Percentiles rank a stretch among this genome's conserved stretches.
Conservation (phyloP, 2,113 vertebrate species). For the Gasterosteus aculeatus region DNA sequence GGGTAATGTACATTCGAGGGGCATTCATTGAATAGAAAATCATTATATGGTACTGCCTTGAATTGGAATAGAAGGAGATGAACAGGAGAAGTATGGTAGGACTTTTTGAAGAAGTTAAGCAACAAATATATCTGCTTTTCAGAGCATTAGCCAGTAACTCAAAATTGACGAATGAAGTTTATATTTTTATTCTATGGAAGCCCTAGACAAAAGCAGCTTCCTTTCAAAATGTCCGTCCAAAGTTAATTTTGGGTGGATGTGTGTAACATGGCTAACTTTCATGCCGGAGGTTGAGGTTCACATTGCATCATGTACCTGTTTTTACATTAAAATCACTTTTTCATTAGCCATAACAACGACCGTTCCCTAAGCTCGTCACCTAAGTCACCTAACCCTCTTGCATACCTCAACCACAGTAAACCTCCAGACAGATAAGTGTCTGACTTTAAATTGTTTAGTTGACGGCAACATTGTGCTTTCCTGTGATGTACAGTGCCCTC, state of each 20-base stretch:
- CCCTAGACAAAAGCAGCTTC: background rate
- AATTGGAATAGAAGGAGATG: slow-evolving; percentile 18
- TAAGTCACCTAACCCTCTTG: background rate
- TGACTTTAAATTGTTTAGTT: background rate
- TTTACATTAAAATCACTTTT: background rate
- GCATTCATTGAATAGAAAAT: slow-evolving; percentile 39
- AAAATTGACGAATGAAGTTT: background rate
- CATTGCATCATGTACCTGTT: background rate
- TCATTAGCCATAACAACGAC: background rate
- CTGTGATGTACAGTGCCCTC: background rate
- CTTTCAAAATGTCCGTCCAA: background rate
- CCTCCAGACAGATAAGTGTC: background rate
- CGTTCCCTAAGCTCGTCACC: background rate
- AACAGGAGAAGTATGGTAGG: slow-evolving; percentile 4
- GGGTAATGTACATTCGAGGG: slow-evolving; percentile 22
- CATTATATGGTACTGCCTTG: slow-evolving; percentile 19
- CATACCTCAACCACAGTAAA: background rate
- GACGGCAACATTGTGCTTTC: background rate
- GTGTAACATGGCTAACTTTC: background rate
- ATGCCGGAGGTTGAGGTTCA: background rate
- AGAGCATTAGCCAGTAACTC: background rate
- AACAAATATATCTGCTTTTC: slow-evolving; percentile 17
- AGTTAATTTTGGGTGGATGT: background rate
- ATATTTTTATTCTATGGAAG: background rate
- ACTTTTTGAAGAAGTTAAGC: slow-evolving; percentile 7